These are phyloP conservation scores for Propithecus deckenii DNA, from an alignment of 2,797 vertebrate species.

Conservation along the genomic window DNA sequence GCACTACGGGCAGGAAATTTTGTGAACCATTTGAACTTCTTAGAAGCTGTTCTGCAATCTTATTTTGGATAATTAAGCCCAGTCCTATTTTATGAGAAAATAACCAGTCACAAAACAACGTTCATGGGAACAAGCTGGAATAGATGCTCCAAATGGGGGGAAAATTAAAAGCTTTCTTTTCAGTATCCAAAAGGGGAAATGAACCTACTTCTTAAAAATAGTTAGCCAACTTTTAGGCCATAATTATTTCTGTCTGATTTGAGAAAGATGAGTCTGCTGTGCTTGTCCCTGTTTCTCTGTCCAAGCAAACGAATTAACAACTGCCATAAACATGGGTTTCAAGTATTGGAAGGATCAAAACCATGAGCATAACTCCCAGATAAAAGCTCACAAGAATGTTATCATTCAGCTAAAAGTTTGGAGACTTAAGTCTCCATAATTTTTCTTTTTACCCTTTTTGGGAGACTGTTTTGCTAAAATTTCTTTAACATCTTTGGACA, in stretches of 20 bases:
- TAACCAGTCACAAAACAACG: background rate
- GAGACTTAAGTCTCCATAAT: constrained; percentile 24
- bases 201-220: constrained; percentile 64
- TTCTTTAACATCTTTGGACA: constrained; percentile 33
- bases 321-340: constrained; percentile 60
- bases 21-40: background rate
- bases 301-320: constrained; percentile 60
- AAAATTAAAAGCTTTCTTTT: constrained; percentile 28
- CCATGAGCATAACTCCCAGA: constrained; percentile 44
- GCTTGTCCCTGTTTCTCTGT: constrained; percentile 39
- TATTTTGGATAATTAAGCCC: constrained; percentile 50
- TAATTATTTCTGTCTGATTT: constrained; percentile 72
- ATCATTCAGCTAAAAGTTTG: constrained; percentile 60
- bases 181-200: constrained; percentile 34
- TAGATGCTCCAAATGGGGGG: background rate
- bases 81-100: constrained; percentile 54
- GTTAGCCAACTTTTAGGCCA: constrained; percentile 34
- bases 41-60: constrained; percentile 1
- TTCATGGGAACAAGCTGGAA: background rate
- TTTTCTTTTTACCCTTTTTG: background rate
- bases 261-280: constrained; percentile 53
- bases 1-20: background rate
- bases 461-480: background rate
- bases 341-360: constrained; percentile 37
- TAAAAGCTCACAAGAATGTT: constrained; percentile 60